Conservation (phyloP, 2,113 vertebrate genomes). For the Lagopus leucura region DNA sequence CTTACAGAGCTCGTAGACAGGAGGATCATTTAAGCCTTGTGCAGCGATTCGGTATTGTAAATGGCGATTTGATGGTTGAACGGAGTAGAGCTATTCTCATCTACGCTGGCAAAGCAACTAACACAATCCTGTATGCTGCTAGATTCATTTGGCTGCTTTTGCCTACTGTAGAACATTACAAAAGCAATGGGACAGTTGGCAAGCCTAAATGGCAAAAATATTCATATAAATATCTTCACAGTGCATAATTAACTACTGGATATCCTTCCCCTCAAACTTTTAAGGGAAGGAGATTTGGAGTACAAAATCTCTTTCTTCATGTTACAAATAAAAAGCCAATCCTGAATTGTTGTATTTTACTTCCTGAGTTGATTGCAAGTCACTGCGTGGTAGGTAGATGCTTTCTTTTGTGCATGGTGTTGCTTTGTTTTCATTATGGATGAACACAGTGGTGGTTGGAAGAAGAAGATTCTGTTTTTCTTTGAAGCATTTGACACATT, state of each 20-base stretch:
- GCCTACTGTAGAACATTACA: background rate
- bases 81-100: background rate
- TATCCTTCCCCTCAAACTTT: background rate
- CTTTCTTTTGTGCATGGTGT: background rate
- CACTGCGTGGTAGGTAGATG: background rate
- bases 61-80: background rate
- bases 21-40: background rate
- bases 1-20: background rate
- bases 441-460: conserved; percentile 21
- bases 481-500: conserved; percentile 52
- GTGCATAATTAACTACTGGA: background rate
- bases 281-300: background rate
- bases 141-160: background rate
- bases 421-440: conserved; percentile 45
- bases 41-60: background rate
- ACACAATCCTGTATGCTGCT: background rate
- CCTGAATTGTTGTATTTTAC: background rate
- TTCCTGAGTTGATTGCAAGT: background rate
- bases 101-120: background rate
- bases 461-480: conserved; percentile 48
- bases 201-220: background rate
- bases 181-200: background rate
- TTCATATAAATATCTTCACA: background rate
- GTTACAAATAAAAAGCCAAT: background rate
- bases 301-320: background rate